Percentiles rank a stretch among this genome's conserved stretches.
These are phyloP conservation scores for Mythimna lalbum DNA, from an alignment of 2,888 invertebrate species.

Conservation along the genomic window DNA sequence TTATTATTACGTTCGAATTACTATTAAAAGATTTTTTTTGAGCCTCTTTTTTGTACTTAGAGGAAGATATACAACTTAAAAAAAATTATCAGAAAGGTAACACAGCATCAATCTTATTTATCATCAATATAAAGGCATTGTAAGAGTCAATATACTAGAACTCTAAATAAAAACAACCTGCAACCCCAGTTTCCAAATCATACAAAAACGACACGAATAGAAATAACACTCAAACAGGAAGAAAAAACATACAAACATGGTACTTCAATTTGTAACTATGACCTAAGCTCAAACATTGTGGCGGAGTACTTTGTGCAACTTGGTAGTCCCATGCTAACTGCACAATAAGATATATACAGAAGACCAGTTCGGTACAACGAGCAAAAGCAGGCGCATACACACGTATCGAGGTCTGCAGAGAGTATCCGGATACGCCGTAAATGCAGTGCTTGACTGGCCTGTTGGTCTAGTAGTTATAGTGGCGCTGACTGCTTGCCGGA, in stretches of 20 bases:
- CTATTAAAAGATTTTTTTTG: too few species aligned
- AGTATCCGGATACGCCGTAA: too few species aligned
- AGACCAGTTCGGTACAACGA: neutral
- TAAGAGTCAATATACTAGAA: neutral
- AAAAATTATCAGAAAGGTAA: too few species aligned
- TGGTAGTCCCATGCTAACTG: slow-evolving; percentile 40
- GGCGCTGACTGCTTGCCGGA: too few species aligned
- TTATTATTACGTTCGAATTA: too few species aligned
- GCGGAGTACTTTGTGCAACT: slow-evolving; percentile 48
- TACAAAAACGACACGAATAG: slow-evolving; percentile 47
- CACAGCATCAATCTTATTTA: neutral
- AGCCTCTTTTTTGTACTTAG: too few species aligned
- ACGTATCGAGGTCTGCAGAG: too few species aligned
- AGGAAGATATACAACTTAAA: too few species aligned
- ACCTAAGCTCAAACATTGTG: slow-evolving; percentile 57
- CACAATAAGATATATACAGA: slow-evolving; percentile 11
- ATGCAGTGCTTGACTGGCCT: too few species aligned
- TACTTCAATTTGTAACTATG: slow-evolving; percentile 61
- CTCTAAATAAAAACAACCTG: neutral
- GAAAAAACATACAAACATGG: slow-evolving; percentile 38
- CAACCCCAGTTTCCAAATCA: slow-evolving; percentile 7
- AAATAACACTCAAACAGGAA: slow-evolving; percentile 36
- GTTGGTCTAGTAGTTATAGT: too few species aligned
- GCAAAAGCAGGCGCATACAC: neutral
- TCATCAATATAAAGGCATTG: neutral